Evolutionary conservation across 2,113 vertebrate genomes (phyloP).

Genomic region (Pseudolaguvia tuberculata): DNA sequence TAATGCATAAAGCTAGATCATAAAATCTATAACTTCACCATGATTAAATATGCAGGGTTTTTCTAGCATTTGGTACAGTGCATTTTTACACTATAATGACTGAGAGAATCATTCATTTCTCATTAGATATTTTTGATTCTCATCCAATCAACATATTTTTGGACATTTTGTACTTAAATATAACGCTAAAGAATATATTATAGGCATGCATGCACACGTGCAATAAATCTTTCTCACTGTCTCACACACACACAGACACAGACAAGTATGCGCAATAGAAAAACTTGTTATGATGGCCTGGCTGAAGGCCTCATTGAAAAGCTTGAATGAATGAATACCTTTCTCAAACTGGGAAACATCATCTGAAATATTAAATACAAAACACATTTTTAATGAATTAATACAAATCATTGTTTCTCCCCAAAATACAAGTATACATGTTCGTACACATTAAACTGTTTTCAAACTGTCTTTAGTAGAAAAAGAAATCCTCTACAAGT

Average conservation of each 20-base stretch:
- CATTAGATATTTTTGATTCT: background rate
- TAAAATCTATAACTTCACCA: background rate
- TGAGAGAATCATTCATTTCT: background rate
- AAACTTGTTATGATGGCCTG: background rate
- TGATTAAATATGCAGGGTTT: background rate
- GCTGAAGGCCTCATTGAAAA: background rate
- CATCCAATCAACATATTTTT: background rate
- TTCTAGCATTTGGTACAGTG: background rate
- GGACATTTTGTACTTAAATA: background rate
- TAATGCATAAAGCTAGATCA: background rate
- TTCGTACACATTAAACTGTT: background rate
- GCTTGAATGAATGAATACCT: no score
- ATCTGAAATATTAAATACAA: background rate
- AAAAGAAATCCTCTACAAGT: background rate
- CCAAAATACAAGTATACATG: background rate
- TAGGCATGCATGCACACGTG: background rate
- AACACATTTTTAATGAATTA: background rate
- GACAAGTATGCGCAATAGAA: background rate
- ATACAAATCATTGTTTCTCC: background rate
- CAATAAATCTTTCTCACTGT: no score
- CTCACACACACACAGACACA: background rate
- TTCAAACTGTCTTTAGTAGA: background rate
- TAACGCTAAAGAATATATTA: background rate
- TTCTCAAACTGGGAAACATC: no score
- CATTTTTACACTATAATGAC: constrained; percentile 10